Conservation (phyloP, 2,113 vertebrate species). For the Dipodomys merriami region DNA sequence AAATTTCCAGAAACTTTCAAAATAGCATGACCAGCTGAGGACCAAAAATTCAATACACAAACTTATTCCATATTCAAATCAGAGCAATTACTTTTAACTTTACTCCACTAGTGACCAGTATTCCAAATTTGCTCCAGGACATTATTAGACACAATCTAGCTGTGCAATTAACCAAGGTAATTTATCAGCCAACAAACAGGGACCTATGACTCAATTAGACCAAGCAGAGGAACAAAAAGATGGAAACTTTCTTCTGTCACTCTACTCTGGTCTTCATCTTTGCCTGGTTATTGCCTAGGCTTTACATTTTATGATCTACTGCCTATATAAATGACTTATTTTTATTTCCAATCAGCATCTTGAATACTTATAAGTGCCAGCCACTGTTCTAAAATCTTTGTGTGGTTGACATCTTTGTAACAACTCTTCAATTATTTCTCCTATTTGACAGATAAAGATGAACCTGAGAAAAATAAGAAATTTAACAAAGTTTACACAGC, state of each 20-base stretch:
- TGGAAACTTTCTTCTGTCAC: background rate
- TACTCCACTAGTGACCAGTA: background rate
- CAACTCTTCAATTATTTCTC: conserved; percentile 35
- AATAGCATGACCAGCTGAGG: too few relatives aligned
- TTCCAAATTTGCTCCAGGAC: background rate
- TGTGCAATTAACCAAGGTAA: background rate
- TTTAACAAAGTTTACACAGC: conserved; percentile 2
- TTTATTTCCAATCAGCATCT: conserved; percentile 29
- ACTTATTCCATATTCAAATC: background rate
- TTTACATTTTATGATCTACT: conserved; percentile 34
- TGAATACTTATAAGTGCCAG: conserved; percentile 15
- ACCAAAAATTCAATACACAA: too few relatives aligned
- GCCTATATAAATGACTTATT: background rate
- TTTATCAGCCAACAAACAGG: background rate
- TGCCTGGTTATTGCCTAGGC: background rate
- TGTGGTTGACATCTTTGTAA: conserved; percentile 33
- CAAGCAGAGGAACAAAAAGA: conserved; percentile 25
- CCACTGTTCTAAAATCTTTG: background rate
- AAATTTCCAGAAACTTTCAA: too few relatives aligned
- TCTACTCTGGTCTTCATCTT: background rate
- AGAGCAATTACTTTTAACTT: conserved; percentile 18
- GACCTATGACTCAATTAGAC: background rate
- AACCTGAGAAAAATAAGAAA: conserved; percentile 41
- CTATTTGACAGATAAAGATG: conserved; percentile 16
- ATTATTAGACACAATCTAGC: background rate